phyloP scores from a whole-genome alignment of 2,888 invertebrate species.

The Spisula solida region DNA sequence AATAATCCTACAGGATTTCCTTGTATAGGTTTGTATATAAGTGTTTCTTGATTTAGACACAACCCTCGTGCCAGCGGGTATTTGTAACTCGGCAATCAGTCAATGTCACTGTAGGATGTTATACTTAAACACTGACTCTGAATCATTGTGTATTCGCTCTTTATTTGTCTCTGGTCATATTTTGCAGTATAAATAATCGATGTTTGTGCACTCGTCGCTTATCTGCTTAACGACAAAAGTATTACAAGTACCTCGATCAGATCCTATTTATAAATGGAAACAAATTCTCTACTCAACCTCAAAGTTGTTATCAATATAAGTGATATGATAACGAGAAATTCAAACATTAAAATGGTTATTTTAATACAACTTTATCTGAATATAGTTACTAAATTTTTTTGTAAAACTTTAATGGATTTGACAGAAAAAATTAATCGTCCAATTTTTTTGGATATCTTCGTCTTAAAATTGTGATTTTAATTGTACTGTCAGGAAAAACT shows the following conservation, averaged over 20 bases:
- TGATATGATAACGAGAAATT: constrained; percentile 55
- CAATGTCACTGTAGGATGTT: neutral
- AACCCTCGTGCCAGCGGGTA: neutral
- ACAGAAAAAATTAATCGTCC: neutral
- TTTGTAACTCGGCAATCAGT: neutral
- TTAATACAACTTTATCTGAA: constrained; percentile 32
- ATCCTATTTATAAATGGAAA: constrained; percentile 51
- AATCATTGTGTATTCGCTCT: neutral
- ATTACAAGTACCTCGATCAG: constrained; percentile 47
- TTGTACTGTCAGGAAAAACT: too few species aligned
- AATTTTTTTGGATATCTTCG: neutral
- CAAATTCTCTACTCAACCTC: constrained; percentile 36
- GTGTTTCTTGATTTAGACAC: neutral
- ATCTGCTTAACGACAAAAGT: constrained; percentile 41
- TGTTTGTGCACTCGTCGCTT: constrained; percentile 44
- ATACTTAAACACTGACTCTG: neutral
- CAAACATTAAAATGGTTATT: constrained; percentile 52
- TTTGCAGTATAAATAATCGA: constrained; percentile 41
- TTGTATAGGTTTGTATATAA: neutral
- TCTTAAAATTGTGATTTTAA: too few species aligned
- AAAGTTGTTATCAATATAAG: constrained; percentile 49
- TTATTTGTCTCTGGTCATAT: constrained; percentile 27
- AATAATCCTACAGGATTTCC: neutral
- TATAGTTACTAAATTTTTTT: neutral
- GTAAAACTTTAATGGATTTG: neutral